Conservation (phyloP, 2,113 vertebrate genomes). For the Toxotes jaculatrix region DNA sequence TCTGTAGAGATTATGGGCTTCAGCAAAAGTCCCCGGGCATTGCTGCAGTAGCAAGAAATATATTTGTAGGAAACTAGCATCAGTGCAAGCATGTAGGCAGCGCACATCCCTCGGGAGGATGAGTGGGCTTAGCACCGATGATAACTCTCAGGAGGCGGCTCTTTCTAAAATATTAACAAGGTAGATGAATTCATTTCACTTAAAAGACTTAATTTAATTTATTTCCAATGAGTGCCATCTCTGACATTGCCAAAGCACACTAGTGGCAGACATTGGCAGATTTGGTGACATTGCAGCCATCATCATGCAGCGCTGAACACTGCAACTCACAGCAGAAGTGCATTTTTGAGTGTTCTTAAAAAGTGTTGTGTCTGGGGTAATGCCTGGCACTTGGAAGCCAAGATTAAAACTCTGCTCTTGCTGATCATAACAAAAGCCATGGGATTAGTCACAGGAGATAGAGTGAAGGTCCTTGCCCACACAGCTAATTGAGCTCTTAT, state of each 20-base stretch:
- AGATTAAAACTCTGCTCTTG: conserved; percentile 70
- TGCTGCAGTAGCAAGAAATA: conserved; percentile 40
- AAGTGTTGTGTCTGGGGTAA: conserved; percentile 33
- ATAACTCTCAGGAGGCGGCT: conserved; percentile 51
- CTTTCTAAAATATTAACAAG: conserved; percentile 70
- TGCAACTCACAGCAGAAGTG: conserved; percentile 40
- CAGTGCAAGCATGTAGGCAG: conserved; percentile 30
- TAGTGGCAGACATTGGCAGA: conserved; percentile 7
- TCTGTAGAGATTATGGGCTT: conserved; percentile 37
- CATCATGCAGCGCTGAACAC: not conserved
- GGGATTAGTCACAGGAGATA: conserved; percentile 76
- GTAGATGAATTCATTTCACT: conserved; percentile 60
- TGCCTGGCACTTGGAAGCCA: conserved; percentile 44
- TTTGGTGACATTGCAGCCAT: not conserved
- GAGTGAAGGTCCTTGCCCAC: conserved; percentile 77
- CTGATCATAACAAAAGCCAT: conserved; percentile 75
- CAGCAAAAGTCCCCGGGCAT: conserved; percentile 35
- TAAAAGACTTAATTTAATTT: conserved; percentile 56
- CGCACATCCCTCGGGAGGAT: conserved; percentile 11
- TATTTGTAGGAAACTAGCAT: conserved; percentile 37
- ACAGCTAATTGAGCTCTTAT: conserved; percentile 79
- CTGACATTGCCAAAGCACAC: conserved; percentile 23
- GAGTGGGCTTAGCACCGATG: conserved; percentile 40
- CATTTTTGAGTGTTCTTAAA: conserved; percentile 43
- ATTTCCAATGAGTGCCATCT: conserved; percentile 24